Base-by-base conservation (phyloP, 2,888 invertebrate species). In the Macroteleia sp. region DNA sequence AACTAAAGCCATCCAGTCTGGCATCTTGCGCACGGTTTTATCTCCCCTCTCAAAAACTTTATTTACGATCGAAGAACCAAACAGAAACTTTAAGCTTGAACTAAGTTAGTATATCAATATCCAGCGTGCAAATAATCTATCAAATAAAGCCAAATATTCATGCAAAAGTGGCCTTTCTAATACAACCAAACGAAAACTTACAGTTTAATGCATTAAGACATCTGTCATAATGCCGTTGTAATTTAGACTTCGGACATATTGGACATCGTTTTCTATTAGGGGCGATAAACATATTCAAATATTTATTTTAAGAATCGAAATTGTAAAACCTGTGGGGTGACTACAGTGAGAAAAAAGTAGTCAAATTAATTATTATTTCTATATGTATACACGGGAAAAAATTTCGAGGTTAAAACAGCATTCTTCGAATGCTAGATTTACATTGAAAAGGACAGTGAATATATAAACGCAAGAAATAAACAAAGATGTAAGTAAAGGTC, bases 141-240 rank as follows among this genome's bases (percentile, higher is more conserved):
- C 66, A 50, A 73, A 64, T 73, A 73, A 73, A 56, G 48, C 62
- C 57, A 28, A 57, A 57, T 50, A n/a, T n/a, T n/a, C n/a, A n/a
- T n/a, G n/a, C n/a, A n/a, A n/a, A n/a, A 50, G 50, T 50, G 50
- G 41, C 30, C 62, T 34, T 28, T 71, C 62, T 6, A 25, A 25
- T 48, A 46, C 46, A 44, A 41, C 22, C 61, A 67, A 67, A 59
- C 30, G 56, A 61, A 44, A 75, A 75, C 67, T 67, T 20, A 17
- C 41, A 36, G 22, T 42, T 36, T 41, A 46, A 75, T 75, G 41
- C 41, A 56, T 42, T 41, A 62, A 50, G 76, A 61, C 67, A 34
- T 62, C 50, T 67, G 66, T 67, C 75, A 56, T 50, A 69, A 62
- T 41, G 56, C 34, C 54, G 69, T 75, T 69, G 67, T 67, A 61